Evolutionary conservation across 1,140 invertebrate species (phyloP).

Genomic region (Coenobita brevimanus): DNA sequence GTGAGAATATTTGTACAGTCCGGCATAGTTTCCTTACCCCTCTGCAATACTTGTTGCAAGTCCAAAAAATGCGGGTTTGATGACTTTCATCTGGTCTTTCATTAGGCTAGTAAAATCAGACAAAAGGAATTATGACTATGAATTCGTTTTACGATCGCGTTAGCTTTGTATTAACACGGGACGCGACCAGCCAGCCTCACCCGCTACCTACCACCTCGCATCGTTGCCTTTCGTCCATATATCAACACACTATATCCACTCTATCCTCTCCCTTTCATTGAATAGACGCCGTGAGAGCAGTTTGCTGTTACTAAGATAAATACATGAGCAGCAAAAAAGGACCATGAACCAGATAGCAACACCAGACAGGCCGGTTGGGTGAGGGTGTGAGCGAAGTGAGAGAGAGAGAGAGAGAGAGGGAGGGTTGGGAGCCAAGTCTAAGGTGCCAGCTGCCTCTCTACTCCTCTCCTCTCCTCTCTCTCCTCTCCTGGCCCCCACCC

Average conservation of each 20-base stretch:
- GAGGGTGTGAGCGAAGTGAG: background rate
- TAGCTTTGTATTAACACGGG: constrained; percentile 62
- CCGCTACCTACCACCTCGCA: background rate
- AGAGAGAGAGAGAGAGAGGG: background rate
- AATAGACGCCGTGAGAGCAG: no score
- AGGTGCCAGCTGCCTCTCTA: background rate
- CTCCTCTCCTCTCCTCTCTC: background rate
- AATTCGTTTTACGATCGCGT: constrained; percentile 62
- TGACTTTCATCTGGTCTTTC: constrained; percentile 63
- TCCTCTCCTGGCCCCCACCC: no score
- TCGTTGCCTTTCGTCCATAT: constrained; percentile 2
- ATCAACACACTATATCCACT: background rate
- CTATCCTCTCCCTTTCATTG: no score
- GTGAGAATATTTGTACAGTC: constrained; percentile 32
- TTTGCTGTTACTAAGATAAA: no score
- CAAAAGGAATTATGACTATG: constrained; percentile 65
- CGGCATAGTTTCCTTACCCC: constrained; percentile 16
- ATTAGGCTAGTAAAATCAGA: constrained; percentile 66
- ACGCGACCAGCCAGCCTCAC: constrained; percentile 18
- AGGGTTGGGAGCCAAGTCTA: background rate
- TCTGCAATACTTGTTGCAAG: constrained; percentile 57
- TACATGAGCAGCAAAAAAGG: background rate
- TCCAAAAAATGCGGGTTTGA: constrained; percentile 59
- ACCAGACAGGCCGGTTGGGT: no score
- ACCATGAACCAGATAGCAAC: no score